Base-by-base conservation (phyloP, 2,888 invertebrate species). In the Ophion ellenae region DNA sequence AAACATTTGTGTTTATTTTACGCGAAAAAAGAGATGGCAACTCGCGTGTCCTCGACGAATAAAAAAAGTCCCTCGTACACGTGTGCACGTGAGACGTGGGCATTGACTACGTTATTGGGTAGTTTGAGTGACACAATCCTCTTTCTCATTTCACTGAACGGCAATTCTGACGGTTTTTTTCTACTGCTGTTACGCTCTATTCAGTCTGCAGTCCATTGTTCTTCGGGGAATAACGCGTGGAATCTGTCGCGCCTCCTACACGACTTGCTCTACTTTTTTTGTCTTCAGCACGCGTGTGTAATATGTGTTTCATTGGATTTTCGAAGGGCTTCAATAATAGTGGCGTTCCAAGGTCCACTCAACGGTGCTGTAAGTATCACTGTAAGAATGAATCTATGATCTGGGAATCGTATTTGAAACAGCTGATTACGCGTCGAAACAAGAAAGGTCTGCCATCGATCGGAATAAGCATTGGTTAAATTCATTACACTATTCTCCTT, bases 171-270 rank as follows among this genome's bases (percentile, higher is more conserved):
- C 89, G 89, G 88, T 91, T 89, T 75, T 70, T 89, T 89, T 88
- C 88, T 88, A 86, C 47, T 17, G n/a, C 28, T 87, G 86, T 89
- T 89, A 87, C 87, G 87, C 90, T 90, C 89, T 88, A 88, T 89
- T 88, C 89, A 86, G 87, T 83, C 90, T 90, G 89, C 90, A 91
- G 90, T 92, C 91, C 89, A 92, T 93, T 92, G 92, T 93, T 91
- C 92, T 90, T 91, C 88, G 86, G 90, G 90, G 90, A 91, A 90
- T 90, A 89, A 89, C 87, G 89, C 88, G 88, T 90, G 91, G 90
- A 90, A 90, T 91, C 91, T 89, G 90, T 90, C 91, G 91, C 88
- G 90, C 89, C 90, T 90, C 90, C 88, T 61, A 81, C 73, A 61
- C 59, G 84, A 84, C 85, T 83, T 89, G 84, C 78, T 77, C 81